A percentile compares a stretch with the other conserved stretches of the same genome.
Evolutionary conservation across 2,797 vertebrate species (phyloP).

Genomic region (Anas capensis): DNA sequence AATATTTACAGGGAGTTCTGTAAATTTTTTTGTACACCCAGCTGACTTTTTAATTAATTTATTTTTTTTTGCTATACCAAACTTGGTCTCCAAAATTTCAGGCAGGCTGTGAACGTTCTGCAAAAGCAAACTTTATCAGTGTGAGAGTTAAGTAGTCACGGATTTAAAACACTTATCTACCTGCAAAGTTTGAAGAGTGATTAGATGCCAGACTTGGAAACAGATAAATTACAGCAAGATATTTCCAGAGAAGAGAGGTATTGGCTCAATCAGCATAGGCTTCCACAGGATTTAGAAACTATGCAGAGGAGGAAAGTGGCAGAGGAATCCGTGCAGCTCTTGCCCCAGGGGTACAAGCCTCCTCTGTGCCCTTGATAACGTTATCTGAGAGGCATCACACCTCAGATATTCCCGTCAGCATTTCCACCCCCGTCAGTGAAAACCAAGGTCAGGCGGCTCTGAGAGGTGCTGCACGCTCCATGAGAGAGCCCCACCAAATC

Average conservation of each 20-base stretch:
- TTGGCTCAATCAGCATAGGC: rapidly evolving
- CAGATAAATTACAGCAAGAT: not conserved
- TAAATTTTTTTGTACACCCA: not conserved
- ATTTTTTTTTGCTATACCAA: not conserved
- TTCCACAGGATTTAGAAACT: not conserved
- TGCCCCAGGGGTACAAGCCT: not conserved
- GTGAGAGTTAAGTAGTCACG: not conserved
- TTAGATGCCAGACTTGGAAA: not conserved
- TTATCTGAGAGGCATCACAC: not conserved
- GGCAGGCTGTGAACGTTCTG: not conserved
- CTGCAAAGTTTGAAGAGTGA: not conserved
- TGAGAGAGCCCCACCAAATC: not conserved
- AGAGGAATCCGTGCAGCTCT: not conserved
- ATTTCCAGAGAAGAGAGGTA: not conserved
- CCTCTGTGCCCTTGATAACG: not conserved
- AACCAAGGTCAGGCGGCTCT: not conserved
- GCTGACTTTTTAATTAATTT: not conserved
- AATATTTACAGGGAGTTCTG: not conserved
- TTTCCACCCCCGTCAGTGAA: not conserved
- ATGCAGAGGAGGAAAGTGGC: rapidly evolving
- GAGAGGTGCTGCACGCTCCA: rapidly evolving
- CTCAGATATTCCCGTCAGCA: not conserved
- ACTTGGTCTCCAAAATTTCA: not conserved
- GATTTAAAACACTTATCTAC: not conserved
- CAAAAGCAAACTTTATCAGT: not conserved